phyloP scores from a whole-genome alignment of 1,140 invertebrate genomes.

The Holotrichia oblita region DNA sequence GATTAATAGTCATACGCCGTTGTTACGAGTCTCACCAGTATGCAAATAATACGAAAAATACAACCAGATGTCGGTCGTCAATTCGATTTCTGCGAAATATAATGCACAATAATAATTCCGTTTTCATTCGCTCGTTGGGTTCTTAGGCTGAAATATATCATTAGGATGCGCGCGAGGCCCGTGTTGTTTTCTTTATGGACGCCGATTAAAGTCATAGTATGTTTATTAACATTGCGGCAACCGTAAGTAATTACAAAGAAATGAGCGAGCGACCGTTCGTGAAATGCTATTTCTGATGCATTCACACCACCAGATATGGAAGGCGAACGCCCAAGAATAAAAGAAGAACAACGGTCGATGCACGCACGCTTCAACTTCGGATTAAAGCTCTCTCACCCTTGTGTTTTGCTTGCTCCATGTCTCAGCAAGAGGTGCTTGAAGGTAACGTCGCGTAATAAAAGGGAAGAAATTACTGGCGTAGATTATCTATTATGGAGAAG shows the following conservation, averaged over 20 bases:
- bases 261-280: constrained; percentile 1
- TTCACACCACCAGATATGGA: constrained; percentile 15
- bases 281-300: constrained; percentile 20
- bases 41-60: constrained; percentile 14
- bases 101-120: constrained; percentile 20
- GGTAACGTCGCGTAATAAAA: not conserved
- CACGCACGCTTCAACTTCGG: not conserved
- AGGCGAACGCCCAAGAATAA: constrained; percentile 1
- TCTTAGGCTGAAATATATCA: constrained; percentile 18
- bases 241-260: constrained; percentile 20
- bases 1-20: not conserved
- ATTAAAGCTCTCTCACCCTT: not conserved
- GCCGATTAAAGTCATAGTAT: constrained; percentile 12
- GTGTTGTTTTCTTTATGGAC: constrained; percentile 6
- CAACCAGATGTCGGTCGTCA: constrained; percentile 10
- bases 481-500: not conserved
- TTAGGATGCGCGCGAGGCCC: constrained; percentile 1
- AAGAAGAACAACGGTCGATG: not conserved
- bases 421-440: constrained; percentile 5
- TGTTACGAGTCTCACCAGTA: constrained; percentile 2
- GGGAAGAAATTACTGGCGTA: not conserved
- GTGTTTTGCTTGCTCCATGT: not conserved
- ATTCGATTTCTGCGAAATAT: constrained; percentile 17
- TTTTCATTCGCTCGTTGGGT: not conserved
- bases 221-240: constrained; percentile 20